phyloP scores from a whole-genome alignment of 2,113 vertebrate species.

The Paradisaea rubra region DNA sequence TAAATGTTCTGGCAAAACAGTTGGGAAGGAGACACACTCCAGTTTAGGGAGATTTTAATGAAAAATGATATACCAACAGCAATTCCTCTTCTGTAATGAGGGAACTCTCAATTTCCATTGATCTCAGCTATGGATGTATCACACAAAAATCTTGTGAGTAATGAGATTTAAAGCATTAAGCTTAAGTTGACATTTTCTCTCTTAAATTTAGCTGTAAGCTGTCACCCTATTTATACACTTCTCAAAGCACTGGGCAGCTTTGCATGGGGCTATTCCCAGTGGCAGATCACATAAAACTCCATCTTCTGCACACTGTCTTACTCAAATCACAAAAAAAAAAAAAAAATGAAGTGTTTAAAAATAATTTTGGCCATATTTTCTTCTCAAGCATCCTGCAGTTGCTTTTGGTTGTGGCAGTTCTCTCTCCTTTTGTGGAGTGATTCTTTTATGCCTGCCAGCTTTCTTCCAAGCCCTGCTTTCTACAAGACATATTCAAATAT shows the following conservation, averaged over 20 bases:
- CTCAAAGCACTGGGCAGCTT: background rate
- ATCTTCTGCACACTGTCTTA: background rate
- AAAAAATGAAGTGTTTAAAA: background rate
- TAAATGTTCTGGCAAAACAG: background rate
- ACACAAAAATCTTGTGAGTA: slow-evolving; percentile 5
- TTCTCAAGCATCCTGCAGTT: background rate
- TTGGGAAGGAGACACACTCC: background rate
- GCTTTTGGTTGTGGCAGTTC: background rate
- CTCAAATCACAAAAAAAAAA: background rate
- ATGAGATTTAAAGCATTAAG: slow-evolving; percentile 31
- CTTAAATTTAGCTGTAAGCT: slow-evolving; percentile 37
- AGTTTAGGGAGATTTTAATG: slow-evolving; percentile 8
- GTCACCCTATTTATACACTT: slow-evolving; percentile 22
- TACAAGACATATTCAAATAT: background rate
- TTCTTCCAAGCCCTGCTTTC: background rate
- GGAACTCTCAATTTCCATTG: slow-evolving; percentile 22
- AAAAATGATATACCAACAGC: slow-evolving; percentile 14
- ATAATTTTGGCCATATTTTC: background rate
- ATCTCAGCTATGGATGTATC: slow-evolving; percentile 26
- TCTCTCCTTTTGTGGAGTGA: background rate
- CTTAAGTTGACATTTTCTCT: slow-evolving; percentile 15
- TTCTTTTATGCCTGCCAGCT: background rate
- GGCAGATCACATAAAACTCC: background rate
- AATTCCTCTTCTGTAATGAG: slow-evolving; percentile 26
- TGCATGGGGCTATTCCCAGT: background rate